Percentiles rank a stretch among this genome's conserved stretches.
These are phyloP conservation scores for Hermaeophaga mercurialis DNA, from an alignment of 2,888 invertebrate species.

Conservation along the genomic window DNA sequence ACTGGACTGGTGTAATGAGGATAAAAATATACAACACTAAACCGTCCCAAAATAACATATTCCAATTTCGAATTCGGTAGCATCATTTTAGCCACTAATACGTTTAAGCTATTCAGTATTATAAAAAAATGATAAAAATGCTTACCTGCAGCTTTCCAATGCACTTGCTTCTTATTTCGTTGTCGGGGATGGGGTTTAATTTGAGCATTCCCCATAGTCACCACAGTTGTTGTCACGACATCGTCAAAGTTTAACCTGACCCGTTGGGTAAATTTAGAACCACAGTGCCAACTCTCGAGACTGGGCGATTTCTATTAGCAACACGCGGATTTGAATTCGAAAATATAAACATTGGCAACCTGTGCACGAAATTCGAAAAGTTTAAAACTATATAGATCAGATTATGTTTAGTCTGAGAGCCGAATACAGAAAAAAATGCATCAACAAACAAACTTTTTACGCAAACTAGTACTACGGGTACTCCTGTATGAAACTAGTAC, in stretches of 20 bases:
- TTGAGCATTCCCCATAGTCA: constrained; percentile 68
- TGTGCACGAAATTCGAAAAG: too few species aligned
- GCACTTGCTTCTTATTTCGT: constrained; percentile 75
- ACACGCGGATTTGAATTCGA: not conserved
- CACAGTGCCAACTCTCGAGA: constrained; percentile 43
- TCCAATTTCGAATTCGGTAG: constrained; percentile 2
- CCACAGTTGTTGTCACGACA: constrained; percentile 46
- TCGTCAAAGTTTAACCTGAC: constrained; percentile 47
- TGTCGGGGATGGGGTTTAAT: constrained; percentile 64
- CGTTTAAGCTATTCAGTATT: not conserved
- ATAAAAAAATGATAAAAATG: not conserved
- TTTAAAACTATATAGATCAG: too few species aligned
- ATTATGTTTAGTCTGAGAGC: too few species aligned
- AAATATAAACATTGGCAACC: not conserved
- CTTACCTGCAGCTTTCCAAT: constrained; percentile 86
- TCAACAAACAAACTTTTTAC: too few species aligned
- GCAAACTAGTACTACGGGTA: too few species aligned
- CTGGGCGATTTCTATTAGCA: constrained; percentile 13
- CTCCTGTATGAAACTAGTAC: too few species aligned
- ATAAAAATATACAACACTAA: constrained; percentile 40
- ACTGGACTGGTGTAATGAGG: constrained; percentile 24
- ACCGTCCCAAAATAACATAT: constrained; percentile 39
- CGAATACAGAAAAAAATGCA: too few species aligned
- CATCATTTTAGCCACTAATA: not conserved
- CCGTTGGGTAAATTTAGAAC: constrained; percentile 49